A percentile compares a stretch with the other conserved stretches of the same genome.
phyloP scores from a whole-genome alignment of 2,888 invertebrate species.

The Ellobium chinense region DNA sequence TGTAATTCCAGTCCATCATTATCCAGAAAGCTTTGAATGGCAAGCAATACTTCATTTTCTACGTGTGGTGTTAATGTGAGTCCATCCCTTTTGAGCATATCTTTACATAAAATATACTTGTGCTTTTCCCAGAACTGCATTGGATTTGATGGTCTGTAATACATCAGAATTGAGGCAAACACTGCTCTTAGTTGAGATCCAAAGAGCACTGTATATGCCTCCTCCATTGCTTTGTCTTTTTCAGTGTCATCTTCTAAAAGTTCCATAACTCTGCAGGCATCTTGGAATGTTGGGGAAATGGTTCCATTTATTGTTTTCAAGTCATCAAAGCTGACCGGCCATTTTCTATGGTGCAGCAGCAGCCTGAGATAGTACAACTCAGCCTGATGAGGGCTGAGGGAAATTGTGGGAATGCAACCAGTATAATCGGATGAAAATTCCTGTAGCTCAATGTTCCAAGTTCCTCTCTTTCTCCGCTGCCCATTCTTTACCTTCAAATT shows the following conservation, averaged over 20 bases:
- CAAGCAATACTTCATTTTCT: background rate
- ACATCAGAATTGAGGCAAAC: background rate
- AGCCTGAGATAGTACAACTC: background rate
- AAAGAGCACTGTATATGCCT: background rate
- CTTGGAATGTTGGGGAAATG: background rate
- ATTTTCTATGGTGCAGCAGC: background rate
- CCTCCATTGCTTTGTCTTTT: background rate
- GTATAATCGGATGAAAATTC: background rate
- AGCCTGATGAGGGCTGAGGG: constrained; percentile 4
- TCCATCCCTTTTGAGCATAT: background rate
- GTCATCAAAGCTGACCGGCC: background rate
- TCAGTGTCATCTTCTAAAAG: constrained; percentile 6
- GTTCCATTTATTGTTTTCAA: background rate
- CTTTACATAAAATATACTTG: background rate
- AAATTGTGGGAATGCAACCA: constrained; percentile 1
- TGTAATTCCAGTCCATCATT: background rate
- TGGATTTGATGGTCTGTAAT: background rate
- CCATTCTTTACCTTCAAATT: background rate
- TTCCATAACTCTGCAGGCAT: background rate
- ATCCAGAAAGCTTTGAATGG: background rate
- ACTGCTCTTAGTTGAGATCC: background rate
- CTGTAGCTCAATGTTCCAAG: background rate
- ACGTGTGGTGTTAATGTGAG: background rate
- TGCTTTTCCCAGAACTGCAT: background rate
- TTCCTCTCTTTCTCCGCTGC: background rate